Percentiles rank a stretch among this genome's conserved stretches.
phyloP scores from a whole-genome alignment of 2,888 invertebrate species.

The Drosophila peninsularis region DNA sequence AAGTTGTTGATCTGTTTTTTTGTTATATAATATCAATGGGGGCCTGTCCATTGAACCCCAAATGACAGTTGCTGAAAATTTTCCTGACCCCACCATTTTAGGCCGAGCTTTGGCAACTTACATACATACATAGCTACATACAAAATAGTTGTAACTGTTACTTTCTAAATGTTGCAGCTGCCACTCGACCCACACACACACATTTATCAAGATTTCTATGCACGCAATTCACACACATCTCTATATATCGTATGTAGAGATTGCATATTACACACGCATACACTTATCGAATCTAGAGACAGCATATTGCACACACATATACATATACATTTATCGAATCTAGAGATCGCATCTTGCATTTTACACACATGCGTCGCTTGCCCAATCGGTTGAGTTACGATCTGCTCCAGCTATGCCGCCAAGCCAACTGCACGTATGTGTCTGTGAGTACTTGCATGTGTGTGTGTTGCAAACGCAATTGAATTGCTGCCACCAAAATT shows the following conservation, averaged over 20 bases:
- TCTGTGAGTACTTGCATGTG: not conserved
- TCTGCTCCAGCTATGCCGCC: conserved; percentile 53
- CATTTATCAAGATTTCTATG: conserved; percentile 2
- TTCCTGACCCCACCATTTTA: conserved; percentile 64
- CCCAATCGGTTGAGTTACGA: conserved; percentile 65
- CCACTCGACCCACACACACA: conserved; percentile 27
- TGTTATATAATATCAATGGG: conserved; percentile 62
- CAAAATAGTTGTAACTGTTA: conserved; percentile 53
- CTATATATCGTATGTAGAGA: conserved; percentile 43
- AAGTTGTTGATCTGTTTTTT: conserved; percentile 78
- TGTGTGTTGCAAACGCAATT: conserved; percentile 68
- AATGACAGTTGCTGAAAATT: conserved; percentile 75
- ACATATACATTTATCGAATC: conserved; percentile 27
- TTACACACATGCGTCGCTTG: conserved; percentile 61
- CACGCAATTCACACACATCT: conserved; percentile 13
- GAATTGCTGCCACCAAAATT: conserved; percentile 38
- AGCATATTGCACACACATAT: conserved; percentile 56
- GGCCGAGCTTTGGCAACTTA: conserved; percentile 13
- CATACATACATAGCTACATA: not conserved
- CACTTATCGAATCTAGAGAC: conserved; percentile 45
- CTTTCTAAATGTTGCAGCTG: conserved; percentile 70
- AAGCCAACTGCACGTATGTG: conserved; percentile 14
- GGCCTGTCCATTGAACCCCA: conserved; percentile 75
- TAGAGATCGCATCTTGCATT: conserved; percentile 69
- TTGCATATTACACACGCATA: conserved; percentile 43